Evolutionary conservation across 2,797 vertebrate species (phyloP).

Genomic region (Onychomys arenicola): DNA sequence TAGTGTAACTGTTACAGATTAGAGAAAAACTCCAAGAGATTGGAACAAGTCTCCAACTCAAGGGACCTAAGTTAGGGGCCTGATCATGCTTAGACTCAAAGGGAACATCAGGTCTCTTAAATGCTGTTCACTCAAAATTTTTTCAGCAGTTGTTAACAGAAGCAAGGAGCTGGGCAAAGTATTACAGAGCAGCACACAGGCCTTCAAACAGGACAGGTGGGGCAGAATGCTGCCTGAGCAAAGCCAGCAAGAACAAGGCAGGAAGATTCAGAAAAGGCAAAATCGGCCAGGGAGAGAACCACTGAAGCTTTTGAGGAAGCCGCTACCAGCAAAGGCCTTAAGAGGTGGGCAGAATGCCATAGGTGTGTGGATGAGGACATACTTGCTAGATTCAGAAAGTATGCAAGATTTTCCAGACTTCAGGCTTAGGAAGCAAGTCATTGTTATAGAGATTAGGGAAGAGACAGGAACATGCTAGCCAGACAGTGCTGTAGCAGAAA

Average conservation of each 20-base stretch:
- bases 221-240: not conserved
- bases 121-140: constrained; percentile 9
- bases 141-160: constrained; percentile 23
- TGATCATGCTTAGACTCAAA: constrained; percentile 21
- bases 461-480: not conserved
- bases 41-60: constrained; percentile 68
- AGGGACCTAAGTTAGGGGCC: constrained; percentile 55
- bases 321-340: not conserved
- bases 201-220: not conserved
- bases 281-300: not conserved
- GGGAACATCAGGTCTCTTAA: constrained; percentile 23
- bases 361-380: not conserved
- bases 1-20: constrained; percentile 83
- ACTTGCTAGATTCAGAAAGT: not conserved
- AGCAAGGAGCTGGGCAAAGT: not conserved
- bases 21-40: constrained; percentile 78
- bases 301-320: not conserved
- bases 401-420: not conserved
- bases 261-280: constrained; percentile 1
- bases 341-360: not conserved
- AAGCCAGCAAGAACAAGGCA: not conserved
- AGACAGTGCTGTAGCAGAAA: not conserved
- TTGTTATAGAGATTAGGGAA: not conserved
- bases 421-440: not conserved
- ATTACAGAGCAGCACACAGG: not conserved